These are phyloP conservation scores for Callimorpha dominula DNA, from an alignment of 2,888 invertebrate genomes.

Conservation along the genomic window DNA sequence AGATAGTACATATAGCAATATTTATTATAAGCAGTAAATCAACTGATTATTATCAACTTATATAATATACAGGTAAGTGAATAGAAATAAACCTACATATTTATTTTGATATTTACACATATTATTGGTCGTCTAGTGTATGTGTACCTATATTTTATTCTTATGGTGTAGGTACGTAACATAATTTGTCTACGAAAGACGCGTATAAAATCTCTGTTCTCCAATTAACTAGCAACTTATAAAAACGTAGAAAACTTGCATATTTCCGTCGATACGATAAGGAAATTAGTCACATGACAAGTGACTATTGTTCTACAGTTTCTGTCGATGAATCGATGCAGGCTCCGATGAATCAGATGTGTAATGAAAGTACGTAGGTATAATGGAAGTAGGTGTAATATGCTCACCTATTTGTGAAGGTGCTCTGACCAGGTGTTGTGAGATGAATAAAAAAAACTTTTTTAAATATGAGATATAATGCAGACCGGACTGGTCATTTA, in stretches of 20 bases:
- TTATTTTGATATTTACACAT: not conserved
- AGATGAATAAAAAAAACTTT: conserved; percentile 9
- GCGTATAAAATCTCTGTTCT: conserved; percentile 12
- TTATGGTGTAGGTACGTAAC: not conserved
- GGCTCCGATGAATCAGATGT: conserved; percentile 25
- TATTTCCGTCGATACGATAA: conserved; percentile 26
- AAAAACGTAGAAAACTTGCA: conserved; percentile 15
- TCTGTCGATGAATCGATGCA: conserved; percentile 21
- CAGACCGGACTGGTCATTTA: not conserved
- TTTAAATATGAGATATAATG: not conserved
- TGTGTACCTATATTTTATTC: not conserved
- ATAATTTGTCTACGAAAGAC: not conserved
- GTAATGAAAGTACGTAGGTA: conserved; percentile 12
- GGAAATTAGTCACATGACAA: conserved; percentile 31
- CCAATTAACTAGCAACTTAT: conserved; percentile 19
- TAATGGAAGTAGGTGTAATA: conserved; percentile 12
- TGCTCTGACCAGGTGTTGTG: conserved; percentile 10
- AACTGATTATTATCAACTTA: too few species aligned
- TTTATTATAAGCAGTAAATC: not conserved
- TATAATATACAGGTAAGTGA: not conserved
- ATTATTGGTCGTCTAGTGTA: not conserved
- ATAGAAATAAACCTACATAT: not conserved
- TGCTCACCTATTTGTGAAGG: not conserved
- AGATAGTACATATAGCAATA: not conserved
- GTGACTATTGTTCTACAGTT: conserved; percentile 24